Conservation (phyloP, 2,113 vertebrate genomes). For the Microtus richardsoni region DNA sequence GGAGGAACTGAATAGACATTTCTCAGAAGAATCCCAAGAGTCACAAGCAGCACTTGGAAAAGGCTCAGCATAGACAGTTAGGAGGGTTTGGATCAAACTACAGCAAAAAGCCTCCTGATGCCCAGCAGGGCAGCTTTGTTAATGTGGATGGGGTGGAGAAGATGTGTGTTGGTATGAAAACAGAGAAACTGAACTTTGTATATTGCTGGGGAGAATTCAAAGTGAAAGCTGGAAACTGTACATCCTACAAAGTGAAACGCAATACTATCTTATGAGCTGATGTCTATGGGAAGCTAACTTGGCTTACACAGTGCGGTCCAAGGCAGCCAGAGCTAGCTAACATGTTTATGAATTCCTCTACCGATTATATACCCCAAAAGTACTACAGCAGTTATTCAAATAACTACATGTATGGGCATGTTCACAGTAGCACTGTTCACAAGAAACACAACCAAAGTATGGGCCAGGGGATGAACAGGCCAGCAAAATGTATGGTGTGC, state of each 20-base stretch:
- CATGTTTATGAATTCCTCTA: background rate
- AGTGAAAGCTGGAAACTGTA: background rate
- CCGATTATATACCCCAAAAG: background rate
- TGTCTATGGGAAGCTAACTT: background rate
- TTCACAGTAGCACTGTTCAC: background rate
- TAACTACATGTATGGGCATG: background rate
- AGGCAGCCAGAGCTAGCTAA: background rate
- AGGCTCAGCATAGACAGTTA: background rate
- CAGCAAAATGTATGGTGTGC: background rate
- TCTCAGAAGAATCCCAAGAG: slow-evolving; percentile 11
- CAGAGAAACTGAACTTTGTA: background rate
- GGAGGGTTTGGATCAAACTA: background rate
- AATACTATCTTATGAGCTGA: background rate
- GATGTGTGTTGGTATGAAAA: background rate
- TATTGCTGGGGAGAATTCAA: background rate
- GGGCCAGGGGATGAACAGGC: background rate
- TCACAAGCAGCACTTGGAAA: background rate
- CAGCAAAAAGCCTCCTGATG: background rate
- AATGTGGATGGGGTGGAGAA: background rate
- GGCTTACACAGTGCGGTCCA: background rate
- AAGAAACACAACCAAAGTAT: background rate
- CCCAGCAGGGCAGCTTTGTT: background rate
- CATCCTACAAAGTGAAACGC: background rate
- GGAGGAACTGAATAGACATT: background rate
- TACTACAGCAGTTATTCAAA: background rate